Conservation (phyloP, 2,113 vertebrate genomes). For the Carassius carassius region DNA sequence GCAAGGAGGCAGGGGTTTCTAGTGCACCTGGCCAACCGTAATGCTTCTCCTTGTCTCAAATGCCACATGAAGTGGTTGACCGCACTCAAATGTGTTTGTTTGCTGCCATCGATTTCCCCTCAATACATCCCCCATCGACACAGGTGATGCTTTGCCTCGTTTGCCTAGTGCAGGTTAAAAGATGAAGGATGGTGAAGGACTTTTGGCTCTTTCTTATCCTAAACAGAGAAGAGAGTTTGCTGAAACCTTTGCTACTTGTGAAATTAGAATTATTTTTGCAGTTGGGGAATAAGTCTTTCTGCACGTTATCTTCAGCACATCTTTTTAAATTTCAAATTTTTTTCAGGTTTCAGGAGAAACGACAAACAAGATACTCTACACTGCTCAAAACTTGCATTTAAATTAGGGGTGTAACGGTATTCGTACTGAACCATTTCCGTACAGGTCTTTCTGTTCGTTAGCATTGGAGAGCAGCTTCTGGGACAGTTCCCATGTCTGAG, state of each 20-base stretch:
- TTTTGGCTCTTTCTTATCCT: not conserved
- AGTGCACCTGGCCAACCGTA: conserved; percentile 59
- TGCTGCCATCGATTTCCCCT: conserved; percentile 37
- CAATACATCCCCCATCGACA: not conserved
- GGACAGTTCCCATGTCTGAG: too few relatives aligned
- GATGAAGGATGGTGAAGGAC: not conserved
- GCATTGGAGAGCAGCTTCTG: too few relatives aligned
- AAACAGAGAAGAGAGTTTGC: not conserved
- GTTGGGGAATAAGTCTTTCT: not conserved
- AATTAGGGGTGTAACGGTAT: too few relatives aligned
- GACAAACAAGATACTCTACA: too few relatives aligned
- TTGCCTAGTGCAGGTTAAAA: not conserved
- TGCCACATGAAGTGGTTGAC: conserved; percentile 57
- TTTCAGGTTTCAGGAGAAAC: not conserved
- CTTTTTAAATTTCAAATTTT: not conserved
- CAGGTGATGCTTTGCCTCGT: not conserved
- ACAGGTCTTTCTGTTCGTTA: too few relatives aligned
- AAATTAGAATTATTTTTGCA: not conserved
- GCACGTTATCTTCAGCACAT: not conserved
- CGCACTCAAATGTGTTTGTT: conserved; percentile 54
- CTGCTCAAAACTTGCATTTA: too few relatives aligned
- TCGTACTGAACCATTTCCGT: too few relatives aligned
- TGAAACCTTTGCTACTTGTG: not conserved
- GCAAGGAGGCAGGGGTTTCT: not conserved
- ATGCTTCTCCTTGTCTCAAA: conserved; percentile 55